Base-by-base conservation (phyloP, 2,797 vertebrate species). In the Myotis daubentonii region DNA sequence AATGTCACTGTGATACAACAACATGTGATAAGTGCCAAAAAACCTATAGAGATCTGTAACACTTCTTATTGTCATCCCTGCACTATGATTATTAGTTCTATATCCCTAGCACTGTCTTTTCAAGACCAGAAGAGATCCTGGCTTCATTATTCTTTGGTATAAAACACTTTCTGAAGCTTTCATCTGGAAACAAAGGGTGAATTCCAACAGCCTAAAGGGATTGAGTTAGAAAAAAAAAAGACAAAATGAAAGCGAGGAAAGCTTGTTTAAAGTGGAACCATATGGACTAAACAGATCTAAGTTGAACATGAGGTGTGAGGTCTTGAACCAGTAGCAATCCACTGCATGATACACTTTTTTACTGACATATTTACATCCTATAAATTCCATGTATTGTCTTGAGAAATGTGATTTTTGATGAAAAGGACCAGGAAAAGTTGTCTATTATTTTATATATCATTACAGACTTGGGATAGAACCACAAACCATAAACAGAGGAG, bases 401-500 rank as follows among this genome's bases (percentile, higher is more conserved):
- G 41, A 94, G 88, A 91, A 91, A 87, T 47, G 30, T 75, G 53
- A 93, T 84, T 95, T 81, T 36, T 6, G 4, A 90, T 47, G 81
- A 95, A 66, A 87, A 96, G 57, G 87, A 72, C 38, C 9, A 30
- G 66, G 33, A 81, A 38, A 96, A 94, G 65, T 6, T 23, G n/a
- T 89, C 92, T 95, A 89, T 95, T 95, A 94, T 96, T 96, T 97
- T 91, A 84, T 85, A 89, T 88, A 93, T 76, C 79, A 95, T 97
- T 93, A 91, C 89, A 96, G 94, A 95, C 87, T 97, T 95, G 84
- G 87, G 81, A 81, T 76, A 81, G 82, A 96, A 97, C 96, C 95
- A 92, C 97, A 97, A 89, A 95, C 95, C 96, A 96, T 60, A 95
- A 95, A 92, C 66, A 9, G 47, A 95, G 85, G 75, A 95, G 93